phyloP scores from a whole-genome alignment of 2,888 invertebrate genomes.

The Hypomecis atomaria region DNA sequence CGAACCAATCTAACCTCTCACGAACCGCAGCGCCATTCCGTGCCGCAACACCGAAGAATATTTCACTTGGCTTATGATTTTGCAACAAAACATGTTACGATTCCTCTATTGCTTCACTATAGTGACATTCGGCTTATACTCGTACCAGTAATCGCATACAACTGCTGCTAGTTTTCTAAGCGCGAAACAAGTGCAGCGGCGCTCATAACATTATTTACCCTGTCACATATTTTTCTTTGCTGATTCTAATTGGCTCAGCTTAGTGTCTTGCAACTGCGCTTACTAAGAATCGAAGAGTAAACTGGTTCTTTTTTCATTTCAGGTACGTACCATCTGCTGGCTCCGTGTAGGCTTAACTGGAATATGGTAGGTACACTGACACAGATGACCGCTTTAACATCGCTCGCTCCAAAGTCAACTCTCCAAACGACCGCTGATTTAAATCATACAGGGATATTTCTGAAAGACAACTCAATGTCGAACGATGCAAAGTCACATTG shows the following conservation, averaged over 20 bases:
- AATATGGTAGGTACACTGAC: constrained; percentile 58
- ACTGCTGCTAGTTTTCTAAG: constrained; percentile 11
- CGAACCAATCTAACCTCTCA: constrained; percentile 69
- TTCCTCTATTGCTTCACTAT: constrained; percentile 50
- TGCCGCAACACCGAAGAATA: constrained; percentile 61
- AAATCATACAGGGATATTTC: constrained; percentile 46
- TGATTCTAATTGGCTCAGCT: constrained; percentile 45
- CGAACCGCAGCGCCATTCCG: constrained; percentile 59
- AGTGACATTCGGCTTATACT: constrained; percentile 17
- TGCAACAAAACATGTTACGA: constrained; percentile 57
- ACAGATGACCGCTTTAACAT: constrained; percentile 47
- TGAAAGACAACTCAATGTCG: constrained; percentile 45
- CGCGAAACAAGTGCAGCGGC: constrained; percentile 2
- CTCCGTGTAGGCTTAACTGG: constrained; percentile 26
- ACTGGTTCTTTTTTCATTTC: constrained; percentile 56
- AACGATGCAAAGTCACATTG: constrained; percentile 39
- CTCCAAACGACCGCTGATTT: constrained; percentile 44
- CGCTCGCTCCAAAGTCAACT: constrained; percentile 45
- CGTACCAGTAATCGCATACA: not conserved
- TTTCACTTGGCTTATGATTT: constrained; percentile 54
- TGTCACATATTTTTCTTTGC: constrained; percentile 14
- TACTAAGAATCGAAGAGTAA: constrained; percentile 56
- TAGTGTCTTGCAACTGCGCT: constrained; percentile 51
- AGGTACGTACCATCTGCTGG: constrained; percentile 28
- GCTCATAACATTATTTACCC: constrained; percentile 1